phyloP scores from a whole-genome alignment of 2,888 invertebrate species.

The Proisotoma minuta region DNA sequence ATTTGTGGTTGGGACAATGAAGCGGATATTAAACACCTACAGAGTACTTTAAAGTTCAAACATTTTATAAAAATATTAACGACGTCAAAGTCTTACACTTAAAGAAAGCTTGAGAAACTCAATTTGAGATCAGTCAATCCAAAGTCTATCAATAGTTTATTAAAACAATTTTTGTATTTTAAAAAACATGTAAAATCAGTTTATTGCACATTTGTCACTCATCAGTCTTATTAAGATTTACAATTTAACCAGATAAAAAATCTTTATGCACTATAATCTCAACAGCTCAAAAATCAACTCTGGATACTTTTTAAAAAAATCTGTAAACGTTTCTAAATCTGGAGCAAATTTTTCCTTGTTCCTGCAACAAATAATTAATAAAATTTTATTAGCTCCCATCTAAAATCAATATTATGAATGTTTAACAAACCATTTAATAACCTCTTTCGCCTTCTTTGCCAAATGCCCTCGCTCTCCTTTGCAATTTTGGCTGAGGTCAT shows the following conservation, averaged over 20 bases:
- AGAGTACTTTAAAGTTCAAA: no score
- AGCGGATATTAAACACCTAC: no score
- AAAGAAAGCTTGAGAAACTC: no score
- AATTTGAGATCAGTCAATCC: neutral
- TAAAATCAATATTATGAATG: neutral
- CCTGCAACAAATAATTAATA: constrained; percentile 15
- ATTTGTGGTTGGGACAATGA: no score
- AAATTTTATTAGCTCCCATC: neutral
- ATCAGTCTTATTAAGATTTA: no score
- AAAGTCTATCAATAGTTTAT: neutral
- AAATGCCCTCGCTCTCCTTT: constrained; percentile 17
- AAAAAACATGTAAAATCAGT: neutral
- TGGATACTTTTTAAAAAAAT: constrained; percentile 33
- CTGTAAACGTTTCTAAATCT: constrained; percentile 31
- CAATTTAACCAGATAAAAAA: no score
- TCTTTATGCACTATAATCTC: constrained; percentile 18
- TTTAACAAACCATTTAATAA: constrained; percentile 33
- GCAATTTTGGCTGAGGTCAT: constrained; percentile 30
- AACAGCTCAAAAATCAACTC: constrained; percentile 36
- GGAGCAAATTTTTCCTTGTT: constrained; percentile 33
- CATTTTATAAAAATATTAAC: no score
- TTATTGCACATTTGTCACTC: no score
- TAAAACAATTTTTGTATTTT: neutral
- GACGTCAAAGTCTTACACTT: no score
- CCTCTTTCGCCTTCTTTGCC: constrained; percentile 31